Evolutionary conservation across 92 coral and sea anemone genomes (phyloP), one percentile per base, ranked within the genome.

Genomic region (Phenganax subtilis): DNA sequence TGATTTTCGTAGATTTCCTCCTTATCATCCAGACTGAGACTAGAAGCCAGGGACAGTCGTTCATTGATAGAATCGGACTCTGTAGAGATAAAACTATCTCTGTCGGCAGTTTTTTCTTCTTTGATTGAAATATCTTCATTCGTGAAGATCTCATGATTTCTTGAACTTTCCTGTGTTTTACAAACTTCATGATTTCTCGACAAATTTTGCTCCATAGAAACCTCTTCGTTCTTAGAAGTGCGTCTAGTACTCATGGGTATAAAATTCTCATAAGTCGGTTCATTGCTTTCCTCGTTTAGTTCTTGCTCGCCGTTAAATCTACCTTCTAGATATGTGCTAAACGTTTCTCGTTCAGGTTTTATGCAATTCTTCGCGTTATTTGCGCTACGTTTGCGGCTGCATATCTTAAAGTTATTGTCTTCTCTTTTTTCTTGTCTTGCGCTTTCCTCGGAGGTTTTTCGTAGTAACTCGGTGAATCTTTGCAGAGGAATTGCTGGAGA

Each of bases 261-360:
- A 64, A 20, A 64, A 64, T 64, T 64, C 54, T 68, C 73, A 68
- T 68, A 68, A 0, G 73, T 37, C 54, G 53, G 73, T 68, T 68
- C 73, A 3, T 68, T 28, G 6, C 10, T 12, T 30, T 68, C n/a
- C 12, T 37, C 54, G 47, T 5, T 37, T 37, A 37, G 2, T 37
- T 37, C 47, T 37, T 37, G 47, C 10, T 29, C 73, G 11, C 37
- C 73, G 16, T 68, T 68, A 68, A 77, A 77, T 4, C 82, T 70
- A 10, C 58, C 82, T 77, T 62, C 82, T 0, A 77, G 54, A 62
- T 77, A 77, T 71, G 82, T 27, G 67, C 82, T 77, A 1, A 77
- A 44, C 31, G 82, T 77, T 77, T 60, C 54, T 17, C 51, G 80
- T 60, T 77, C 66, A 3, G 47, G 69, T 60, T 10, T 52, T 55